Evolutionary conservation across 2,888 invertebrate species (phyloP).

Genomic region (Drosophila nr. fundita): DNA sequence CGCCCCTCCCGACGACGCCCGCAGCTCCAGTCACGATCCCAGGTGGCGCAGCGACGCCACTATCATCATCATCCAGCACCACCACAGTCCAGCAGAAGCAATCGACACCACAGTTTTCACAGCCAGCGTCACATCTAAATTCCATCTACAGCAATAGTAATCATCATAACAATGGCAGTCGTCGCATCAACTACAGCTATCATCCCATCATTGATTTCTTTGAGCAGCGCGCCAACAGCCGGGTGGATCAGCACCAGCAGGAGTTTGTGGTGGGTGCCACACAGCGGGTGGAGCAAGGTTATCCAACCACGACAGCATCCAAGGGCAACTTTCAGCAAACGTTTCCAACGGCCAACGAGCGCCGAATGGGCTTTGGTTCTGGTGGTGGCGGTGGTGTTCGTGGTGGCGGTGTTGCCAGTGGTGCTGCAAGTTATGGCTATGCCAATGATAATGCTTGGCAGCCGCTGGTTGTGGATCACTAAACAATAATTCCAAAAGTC

Average conservation of each 20-base stretch:
- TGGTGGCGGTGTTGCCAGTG: conserved; percentile 36
- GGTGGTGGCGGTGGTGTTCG: conserved; percentile 45
- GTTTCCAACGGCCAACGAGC: conserved; percentile 66
- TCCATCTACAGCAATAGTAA: conserved; percentile 49
- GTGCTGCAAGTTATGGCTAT: conserved; percentile 46
- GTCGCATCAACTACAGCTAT: conserved; percentile 91
- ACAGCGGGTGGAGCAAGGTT: conserved; percentile 48
- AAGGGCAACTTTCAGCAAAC: conserved; percentile 51
- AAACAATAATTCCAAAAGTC: conserved; percentile 44
- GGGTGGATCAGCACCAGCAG: conserved; percentile 1
- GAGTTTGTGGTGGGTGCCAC: conserved; percentile 53
- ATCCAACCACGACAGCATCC: conserved; percentile 36
- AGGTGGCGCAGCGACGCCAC: conserved; percentile 62
- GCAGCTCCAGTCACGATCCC: conserved; percentile 45
- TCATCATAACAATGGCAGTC: conserved; percentile 39
- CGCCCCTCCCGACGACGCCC: conserved; percentile 60
- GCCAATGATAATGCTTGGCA: conserved; percentile 78
- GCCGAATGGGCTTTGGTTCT: conserved; percentile 77
- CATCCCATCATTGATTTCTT: conserved; percentile 94
- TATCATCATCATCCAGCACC: conserved; percentile 53
- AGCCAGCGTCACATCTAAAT: conserved; percentile 67
- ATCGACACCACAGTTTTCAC: conserved; percentile 65
- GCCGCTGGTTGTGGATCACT: conserved; percentile 76
- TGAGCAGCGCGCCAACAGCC: conserved; percentile 83
- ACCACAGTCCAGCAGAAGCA: conserved; percentile 27